Percentiles rank a stretch among this genome's conserved stretches.
Evolutionary conservation across 2,113 vertebrate species (phyloP).

Genomic region (Pollimyrus isidori): DNA sequence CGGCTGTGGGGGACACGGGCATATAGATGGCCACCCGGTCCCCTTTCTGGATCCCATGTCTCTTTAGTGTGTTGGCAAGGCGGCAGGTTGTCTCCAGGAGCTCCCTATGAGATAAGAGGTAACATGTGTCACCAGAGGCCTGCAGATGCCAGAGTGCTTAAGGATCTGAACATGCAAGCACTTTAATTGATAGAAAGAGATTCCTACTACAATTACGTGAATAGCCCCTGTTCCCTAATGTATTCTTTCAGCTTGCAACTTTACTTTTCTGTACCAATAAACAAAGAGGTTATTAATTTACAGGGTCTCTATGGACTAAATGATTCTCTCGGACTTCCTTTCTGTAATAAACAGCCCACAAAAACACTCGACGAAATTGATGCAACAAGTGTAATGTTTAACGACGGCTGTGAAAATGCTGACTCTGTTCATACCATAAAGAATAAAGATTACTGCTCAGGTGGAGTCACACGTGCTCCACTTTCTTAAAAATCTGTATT

Average conservation of each 20-base stretch:
- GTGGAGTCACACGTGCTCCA: neutral
- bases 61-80: slow-evolving; percentile 81
- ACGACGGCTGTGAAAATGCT: neutral
- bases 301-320: neutral
- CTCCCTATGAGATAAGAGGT: slow-evolving; percentile 53
- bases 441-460: neutral
- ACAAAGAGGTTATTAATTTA: neutral
- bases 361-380: neutral
- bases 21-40: slow-evolving; percentile 87
- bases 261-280: neutral
- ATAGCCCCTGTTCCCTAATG: neutral
- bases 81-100: slow-evolving; percentile 84
- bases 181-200: neutral
- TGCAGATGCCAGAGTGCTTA: neutral
- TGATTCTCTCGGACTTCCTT: neutral
- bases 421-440: neutral
- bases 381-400: neutral
- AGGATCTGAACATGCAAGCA: neutral
- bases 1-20: slow-evolving; percentile 71
- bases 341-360: neutral
- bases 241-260: neutral
- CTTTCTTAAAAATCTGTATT: neutral
- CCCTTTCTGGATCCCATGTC: slow-evolving; percentile 68
- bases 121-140: neutral
- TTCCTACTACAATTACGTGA: neutral